Percentiles rank a stretch among this genome's conserved stretches.
phyloP scores from a whole-genome alignment of 2,113 vertebrate species.

The Rhizomys pruinosus region DNA sequence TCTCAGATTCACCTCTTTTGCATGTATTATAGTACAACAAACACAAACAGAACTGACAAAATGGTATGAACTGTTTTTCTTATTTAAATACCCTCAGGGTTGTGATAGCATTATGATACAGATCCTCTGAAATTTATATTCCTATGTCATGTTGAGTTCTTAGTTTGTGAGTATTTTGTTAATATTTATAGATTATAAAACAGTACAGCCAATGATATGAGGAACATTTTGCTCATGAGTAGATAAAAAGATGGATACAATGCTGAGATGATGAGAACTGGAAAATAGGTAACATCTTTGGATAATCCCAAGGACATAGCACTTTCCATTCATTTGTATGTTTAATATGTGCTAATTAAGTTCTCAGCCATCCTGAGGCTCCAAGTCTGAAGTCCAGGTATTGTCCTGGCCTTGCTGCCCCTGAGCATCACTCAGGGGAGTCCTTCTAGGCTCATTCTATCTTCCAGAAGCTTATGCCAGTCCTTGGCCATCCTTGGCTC shows the following conservation, averaged over 20 bases:
- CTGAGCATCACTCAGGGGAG: not conserved
- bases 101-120: not conserved
- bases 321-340: not conserved
- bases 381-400: too few relatives aligned
- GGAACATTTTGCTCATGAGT: not conserved
- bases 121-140: not conserved
- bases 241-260: not conserved
- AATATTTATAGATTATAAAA: conserved; percentile 9
- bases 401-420: not conserved
- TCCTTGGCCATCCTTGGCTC: not conserved
- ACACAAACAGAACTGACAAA: not conserved
- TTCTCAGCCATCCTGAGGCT: not conserved
- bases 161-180: not conserved
- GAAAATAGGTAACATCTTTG: not conserved
- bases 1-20: not conserved
- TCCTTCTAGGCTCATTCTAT: not conserved
- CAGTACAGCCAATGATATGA: not conserved
- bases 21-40: not conserved
- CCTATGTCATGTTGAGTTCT: not conserved
- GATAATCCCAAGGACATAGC: not conserved
- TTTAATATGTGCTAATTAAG: not conserved
- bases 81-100: not conserved
- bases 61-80: not conserved
- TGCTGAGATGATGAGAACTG: not conserved
- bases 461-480: not conserved